These are phyloP conservation scores for Cylindroiulus punctatus DNA, from an alignment of 2,888 invertebrate species.

Conservation along the genomic window DNA sequence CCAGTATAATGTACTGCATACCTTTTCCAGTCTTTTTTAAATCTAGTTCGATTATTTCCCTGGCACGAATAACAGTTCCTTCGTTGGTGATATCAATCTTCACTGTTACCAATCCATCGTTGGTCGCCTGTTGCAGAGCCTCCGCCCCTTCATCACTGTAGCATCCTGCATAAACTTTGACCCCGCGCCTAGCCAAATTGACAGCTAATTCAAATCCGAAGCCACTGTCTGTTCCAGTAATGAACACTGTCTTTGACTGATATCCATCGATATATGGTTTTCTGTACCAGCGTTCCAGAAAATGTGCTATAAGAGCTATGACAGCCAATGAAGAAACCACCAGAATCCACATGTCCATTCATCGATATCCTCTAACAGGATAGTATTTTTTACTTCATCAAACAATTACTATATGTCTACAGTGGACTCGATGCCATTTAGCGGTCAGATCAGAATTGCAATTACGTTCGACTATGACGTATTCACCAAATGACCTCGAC, in stretches of 20 bases:
- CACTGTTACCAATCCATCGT: not conserved
- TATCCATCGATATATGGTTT: not conserved
- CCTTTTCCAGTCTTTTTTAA: conserved; percentile 11
- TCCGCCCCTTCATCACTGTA: not conserved
- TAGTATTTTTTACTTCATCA: no score
- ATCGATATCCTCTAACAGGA: no score
- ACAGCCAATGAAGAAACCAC: not conserved
- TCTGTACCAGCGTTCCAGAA: not conserved
- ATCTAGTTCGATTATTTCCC: no score
- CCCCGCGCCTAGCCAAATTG: conserved; percentile 16
- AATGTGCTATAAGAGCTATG: not conserved
- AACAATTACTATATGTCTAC: no score
- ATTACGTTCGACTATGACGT: no score
- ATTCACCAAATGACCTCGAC: no score
- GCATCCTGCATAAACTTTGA: conserved; percentile 49
- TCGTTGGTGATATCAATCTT: conserved; percentile 35
- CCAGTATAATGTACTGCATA: no score
- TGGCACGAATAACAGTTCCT: not conserved
- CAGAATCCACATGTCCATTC: not conserved
- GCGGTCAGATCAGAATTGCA: no score
- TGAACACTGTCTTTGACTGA: conserved; percentile 25
- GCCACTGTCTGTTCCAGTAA: conserved; percentile 33
- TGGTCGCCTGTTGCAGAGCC: not conserved
- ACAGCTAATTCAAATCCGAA: conserved; percentile 17
- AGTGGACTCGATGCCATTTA: no score